phyloP scores from a whole-genome alignment of 2,113 vertebrate species.

The Chlamydotis undulata region DNA sequence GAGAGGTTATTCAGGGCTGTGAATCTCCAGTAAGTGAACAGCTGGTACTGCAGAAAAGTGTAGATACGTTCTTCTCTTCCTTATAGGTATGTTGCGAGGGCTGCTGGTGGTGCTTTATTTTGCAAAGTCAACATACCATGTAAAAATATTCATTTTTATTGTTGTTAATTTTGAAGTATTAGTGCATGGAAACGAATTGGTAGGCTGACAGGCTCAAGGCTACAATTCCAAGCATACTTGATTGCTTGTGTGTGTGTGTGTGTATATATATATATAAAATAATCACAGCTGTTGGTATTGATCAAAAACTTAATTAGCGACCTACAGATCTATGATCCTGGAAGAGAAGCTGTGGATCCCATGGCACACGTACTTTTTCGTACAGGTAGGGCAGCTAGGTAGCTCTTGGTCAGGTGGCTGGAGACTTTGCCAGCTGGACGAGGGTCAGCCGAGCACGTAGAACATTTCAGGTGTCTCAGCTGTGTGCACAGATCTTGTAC shows the following conservation, averaged over 20 bases:
- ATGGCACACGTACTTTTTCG: not conserved
- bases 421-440: not conserved
- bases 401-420: not conserved
- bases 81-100: not conserved
- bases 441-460: not conserved
- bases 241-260: not conserved
- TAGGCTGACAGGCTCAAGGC: not conserved
- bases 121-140: not conserved
- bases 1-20: not conserved
- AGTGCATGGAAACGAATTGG: not conserved
- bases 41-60: not conserved
- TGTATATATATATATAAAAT: not conserved
- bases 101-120: not conserved
- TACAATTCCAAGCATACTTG: not conserved
- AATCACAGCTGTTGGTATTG: not conserved
- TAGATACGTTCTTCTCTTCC: not conserved
- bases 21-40: not conserved
- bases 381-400: not conserved
- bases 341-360: not conserved
- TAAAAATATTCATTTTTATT: not conserved
- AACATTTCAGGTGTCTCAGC: not conserved
- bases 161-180: not conserved
- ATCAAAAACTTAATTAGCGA: not conserved
- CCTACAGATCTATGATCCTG: not conserved
- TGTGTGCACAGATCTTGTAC: not conserved